Base-by-base conservation (phyloP, 92 coral and sea anemone genomes). In the Ricordea florida region DNA sequence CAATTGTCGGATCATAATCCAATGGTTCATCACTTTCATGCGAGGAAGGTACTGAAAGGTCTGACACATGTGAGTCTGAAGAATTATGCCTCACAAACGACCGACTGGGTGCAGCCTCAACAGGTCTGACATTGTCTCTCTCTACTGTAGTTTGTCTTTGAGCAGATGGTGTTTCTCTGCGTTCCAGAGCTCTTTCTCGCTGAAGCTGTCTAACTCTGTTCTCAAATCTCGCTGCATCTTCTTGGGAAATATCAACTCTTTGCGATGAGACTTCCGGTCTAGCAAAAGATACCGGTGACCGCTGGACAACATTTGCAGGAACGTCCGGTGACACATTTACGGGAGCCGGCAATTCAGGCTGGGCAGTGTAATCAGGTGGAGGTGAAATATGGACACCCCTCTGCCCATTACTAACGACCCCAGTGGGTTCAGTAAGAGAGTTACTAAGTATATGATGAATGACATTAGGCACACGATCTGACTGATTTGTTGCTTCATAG, bases 401-500 rank as follows among this genome's bases (percentile, higher is more conserved):
- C 74, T 76, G 31, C 22, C 81, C 82, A 14, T 81, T 53, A 22
- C 59, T 66, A 35, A 80, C 17, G 22, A 78, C 34, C 22, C 47
- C 55, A 47, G 66, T 69, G 13, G 84, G 78, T 21, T 76, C 77
- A 18, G 65, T 51, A 45, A 71, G 87, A n/a, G 61, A 35, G 26
- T 84, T 49, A 26, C 75, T 79, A 21, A 72, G 79, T 28, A 91
- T 56, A 47, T 84, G 97, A 18, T 67, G 88, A 34, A 69, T 82
- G 33, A 67, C 62, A 24, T 67, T 80, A 30, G 72, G 64, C 34
- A 51, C 36, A 3, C 83, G 74, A 10, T 80, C 49, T 10, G 80
- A 14, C 32, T 89, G 90, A 16, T 80, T 86, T 17, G 92, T 78
- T 11, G 93, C 97, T 67, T 91, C 97, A 64, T 79, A 87, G 69